phyloP scores from a whole-genome alignment of 2,797 vertebrate species.

The Chloroceryle amazona region DNA sequence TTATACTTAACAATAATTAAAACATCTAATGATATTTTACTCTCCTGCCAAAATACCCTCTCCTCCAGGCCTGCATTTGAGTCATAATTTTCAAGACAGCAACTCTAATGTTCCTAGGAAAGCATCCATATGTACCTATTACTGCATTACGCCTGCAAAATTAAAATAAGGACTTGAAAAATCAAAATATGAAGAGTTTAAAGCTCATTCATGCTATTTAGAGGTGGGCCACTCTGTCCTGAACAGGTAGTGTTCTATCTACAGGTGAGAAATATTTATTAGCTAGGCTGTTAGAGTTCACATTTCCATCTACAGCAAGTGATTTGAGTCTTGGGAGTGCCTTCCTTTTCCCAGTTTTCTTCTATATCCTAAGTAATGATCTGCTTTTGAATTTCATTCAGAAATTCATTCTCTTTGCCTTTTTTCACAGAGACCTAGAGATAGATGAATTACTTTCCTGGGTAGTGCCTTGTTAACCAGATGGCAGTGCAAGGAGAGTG shows the following conservation, averaged over 20 bases:
- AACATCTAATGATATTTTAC: background rate
- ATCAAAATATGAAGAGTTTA: background rate
- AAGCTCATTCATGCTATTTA: background rate
- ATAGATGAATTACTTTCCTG: background rate
- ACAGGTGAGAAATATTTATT: background rate
- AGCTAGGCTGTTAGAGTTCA: background rate
- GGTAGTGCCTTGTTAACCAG: slow-evolving; percentile 15
- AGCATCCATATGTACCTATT: background rate
- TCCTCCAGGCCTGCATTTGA: background rate
- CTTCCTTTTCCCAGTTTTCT: background rate
- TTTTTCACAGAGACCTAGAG: background rate
- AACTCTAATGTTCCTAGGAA: background rate
- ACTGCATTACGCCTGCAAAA: background rate
- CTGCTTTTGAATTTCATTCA: background rate
- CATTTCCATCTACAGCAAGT: background rate
- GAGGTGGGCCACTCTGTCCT: background rate
- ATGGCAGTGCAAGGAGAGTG: background rate
- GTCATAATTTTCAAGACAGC: background rate
- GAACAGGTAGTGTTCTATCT: background rate
- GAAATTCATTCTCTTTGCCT: background rate
- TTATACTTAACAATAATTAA: background rate
- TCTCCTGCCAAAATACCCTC: background rate
- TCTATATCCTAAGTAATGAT: background rate
- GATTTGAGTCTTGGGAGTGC: background rate
- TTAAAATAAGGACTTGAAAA: background rate